Conservation (phyloP, 2,888 invertebrate genomes). For the Philonicus albiceps region DNA sequence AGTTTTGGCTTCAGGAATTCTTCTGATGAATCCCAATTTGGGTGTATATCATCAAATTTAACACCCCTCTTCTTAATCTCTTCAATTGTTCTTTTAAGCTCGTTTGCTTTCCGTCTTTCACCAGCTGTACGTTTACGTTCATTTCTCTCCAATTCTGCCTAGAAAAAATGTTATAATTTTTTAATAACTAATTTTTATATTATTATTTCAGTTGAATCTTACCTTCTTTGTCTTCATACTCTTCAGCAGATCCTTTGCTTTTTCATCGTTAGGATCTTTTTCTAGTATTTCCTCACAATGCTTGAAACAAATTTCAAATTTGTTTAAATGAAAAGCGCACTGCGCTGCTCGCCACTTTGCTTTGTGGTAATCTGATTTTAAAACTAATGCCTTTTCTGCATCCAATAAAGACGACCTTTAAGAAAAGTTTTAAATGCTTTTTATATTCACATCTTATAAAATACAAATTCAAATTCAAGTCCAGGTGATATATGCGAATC, state of each 20-base stretch:
- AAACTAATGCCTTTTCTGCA: conserved; percentile 78
- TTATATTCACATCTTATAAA: no score
- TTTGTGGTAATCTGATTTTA: conserved; percentile 80
- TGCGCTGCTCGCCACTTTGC: conserved; percentile 78
- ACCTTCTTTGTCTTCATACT: conserved; percentile 64
- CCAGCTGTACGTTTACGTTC: conserved; percentile 68
- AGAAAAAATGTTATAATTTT: conserved; percentile 30
- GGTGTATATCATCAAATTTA: conserved; percentile 67
- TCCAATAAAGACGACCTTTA: conserved; percentile 75
- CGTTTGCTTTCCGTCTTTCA: conserved; percentile 63
- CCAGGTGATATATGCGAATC: no score
- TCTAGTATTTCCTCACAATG: conserved; percentile 75
- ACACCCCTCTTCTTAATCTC: conserved; percentile 65
- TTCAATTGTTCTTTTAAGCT: conserved; percentile 63
- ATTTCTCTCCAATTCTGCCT: conserved; percentile 58
- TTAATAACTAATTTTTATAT: no score
- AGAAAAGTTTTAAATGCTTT: background rate
- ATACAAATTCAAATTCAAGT: no score
- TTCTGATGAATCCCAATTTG: conserved; percentile 55
- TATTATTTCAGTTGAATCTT: conserved; percentile 40
- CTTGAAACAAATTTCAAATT: conserved; percentile 75
- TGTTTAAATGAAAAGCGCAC: conserved; percentile 72
- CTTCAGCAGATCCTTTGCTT: conserved; percentile 66
- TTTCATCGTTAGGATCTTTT: conserved; percentile 67
- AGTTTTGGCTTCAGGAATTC: conserved; percentile 71